Evolutionary conservation across 2,797 vertebrate species (phyloP), one percentile per base, ranked within the genome.

Genomic region (Otolemur crassicaudatus): DNA sequence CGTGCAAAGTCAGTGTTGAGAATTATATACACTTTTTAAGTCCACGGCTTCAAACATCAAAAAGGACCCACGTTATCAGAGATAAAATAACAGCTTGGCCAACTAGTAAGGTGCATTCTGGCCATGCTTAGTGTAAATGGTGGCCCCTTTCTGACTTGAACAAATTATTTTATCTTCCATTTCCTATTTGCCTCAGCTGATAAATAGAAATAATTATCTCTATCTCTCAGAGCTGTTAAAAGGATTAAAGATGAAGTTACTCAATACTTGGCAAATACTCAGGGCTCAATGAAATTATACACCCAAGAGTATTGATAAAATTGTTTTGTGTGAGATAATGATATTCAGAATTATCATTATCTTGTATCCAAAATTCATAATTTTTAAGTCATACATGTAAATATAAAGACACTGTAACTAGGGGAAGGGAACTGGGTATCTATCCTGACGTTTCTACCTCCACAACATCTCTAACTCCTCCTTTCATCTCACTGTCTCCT

Each of bases 11-110:
- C 29, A 25, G 40, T 63, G 29, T 60, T 63, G 27, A 29, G 2
- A 86, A 49, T 12, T 43, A 49, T 9, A 34, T 11, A 5, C 11
- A 81, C 5, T 53, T 84, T 92, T 70, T 17, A 89, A 29, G 27
- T 61, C 23, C 67, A 29, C 4, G 80, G 67, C 67, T 37, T 2
- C 20, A 84, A 31, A 87, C 16, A 16, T 9, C 31, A 9, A 19
- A n/a, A 3, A 16, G 12, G 2, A 63, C 1, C 3, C 5, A 20
- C 3, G n/a, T 65, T 49, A 25, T 0, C 1, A 34, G 34, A 91
- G 27, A 53, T 0, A 17, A 34, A 70, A 4, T 6, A 89, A 75
- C 3, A 58, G 2, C 16, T n/a, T 34, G 1, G 17, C 20, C 53
- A 37, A 58, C 1, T 5, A 29, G 4, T 31, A 34, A 87, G 3